These are phyloP conservation scores for Philhelius pedissequus DNA, from an alignment of 2,888 invertebrate genomes.

Conservation along the genomic window DNA sequence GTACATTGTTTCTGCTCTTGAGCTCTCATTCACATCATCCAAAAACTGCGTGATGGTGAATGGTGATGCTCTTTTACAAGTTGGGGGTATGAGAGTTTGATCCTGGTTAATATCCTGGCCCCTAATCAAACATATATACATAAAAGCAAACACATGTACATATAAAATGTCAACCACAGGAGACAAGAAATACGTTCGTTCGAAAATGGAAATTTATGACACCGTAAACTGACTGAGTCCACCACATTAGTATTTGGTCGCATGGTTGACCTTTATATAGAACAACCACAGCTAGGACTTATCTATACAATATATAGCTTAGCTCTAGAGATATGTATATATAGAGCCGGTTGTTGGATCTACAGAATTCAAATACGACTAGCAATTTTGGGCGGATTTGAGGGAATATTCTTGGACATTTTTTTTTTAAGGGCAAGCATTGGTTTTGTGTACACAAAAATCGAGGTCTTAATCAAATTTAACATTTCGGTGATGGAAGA, in stretches of 20 bases:
- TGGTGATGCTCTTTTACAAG: conserved; percentile 17
- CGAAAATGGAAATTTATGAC: conserved; percentile 56
- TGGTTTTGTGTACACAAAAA: too few relatives aligned
- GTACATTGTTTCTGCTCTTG: conserved; percentile 16
- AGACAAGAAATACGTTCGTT: conserved; percentile 39
- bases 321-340: not conserved
- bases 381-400: too few relatives aligned
- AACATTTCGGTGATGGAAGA: too few relatives aligned
- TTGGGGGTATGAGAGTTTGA: not conserved
- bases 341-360: too few relatives aligned
- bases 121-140: not conserved
- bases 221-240: conserved; percentile 51
- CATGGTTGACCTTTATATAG: conserved; percentile 12
- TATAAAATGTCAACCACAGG: not conserved
- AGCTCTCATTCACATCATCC: conserved; percentile 42
- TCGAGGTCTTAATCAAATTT: too few relatives aligned
- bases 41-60: conserved; percentile 49
- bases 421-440: too few relatives aligned
- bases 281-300: not conserved
- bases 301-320: not conserved
- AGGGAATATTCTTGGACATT: too few relatives aligned
- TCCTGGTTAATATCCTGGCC: not conserved
- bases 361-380: too few relatives aligned
- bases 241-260: conserved; percentile 41
- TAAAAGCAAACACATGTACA: not conserved